These are phyloP conservation scores for Polylopha cassiicola DNA, from an alignment of 2,888 invertebrate genomes.

Conservation along the genomic window DNA sequence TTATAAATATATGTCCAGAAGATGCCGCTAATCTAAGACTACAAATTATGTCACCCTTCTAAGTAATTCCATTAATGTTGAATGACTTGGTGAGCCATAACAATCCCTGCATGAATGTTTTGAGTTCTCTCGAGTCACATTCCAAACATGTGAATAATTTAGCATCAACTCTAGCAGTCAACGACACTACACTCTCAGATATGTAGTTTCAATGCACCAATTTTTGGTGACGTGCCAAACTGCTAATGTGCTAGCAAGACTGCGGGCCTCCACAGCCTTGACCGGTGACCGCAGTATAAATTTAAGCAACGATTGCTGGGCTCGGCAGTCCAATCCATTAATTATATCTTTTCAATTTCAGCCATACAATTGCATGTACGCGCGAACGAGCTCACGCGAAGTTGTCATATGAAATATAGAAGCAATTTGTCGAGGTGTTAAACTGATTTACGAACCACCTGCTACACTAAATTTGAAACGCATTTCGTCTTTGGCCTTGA, in stretches of 20 bases:
- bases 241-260: slow-evolving; percentile 41
- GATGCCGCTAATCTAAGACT: too few relatives aligned
- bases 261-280: slow-evolving; percentile 69
- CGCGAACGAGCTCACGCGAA: slow-evolving; percentile 1
- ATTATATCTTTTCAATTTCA: slow-evolving; percentile 19
- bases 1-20: too few relatives aligned
- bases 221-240: slow-evolving; percentile 60
- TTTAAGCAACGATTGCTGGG: slow-evolving; percentile 36
- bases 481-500: slow-evolving; percentile 40
- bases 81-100: slow-evolving; percentile 2
- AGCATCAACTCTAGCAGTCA: slow-evolving; percentile 1
- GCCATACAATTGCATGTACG: slow-evolving; percentile 14
- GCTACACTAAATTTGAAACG: slow-evolving; percentile 15
- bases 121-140: slow-evolving; percentile 6
- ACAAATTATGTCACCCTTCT: neutral
- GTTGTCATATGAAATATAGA: too few relatives aligned
- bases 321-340: slow-evolving; percentile 19
- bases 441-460: too few relatives aligned
- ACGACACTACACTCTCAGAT: slow-evolving; percentile 4
- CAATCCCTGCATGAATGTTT: slow-evolving; percentile 6
- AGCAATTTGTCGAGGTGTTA: too few relatives aligned
- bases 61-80: slow-evolving; percentile 14
- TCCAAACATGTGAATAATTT: slow-evolving; percentile 7
- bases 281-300: slow-evolving; percentile 54
- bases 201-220: slow-evolving; percentile 26